These are phyloP conservation scores for Triplophysa rosa DNA, from an alignment of 2,113 vertebrate species.

Conservation along the genomic window DNA sequence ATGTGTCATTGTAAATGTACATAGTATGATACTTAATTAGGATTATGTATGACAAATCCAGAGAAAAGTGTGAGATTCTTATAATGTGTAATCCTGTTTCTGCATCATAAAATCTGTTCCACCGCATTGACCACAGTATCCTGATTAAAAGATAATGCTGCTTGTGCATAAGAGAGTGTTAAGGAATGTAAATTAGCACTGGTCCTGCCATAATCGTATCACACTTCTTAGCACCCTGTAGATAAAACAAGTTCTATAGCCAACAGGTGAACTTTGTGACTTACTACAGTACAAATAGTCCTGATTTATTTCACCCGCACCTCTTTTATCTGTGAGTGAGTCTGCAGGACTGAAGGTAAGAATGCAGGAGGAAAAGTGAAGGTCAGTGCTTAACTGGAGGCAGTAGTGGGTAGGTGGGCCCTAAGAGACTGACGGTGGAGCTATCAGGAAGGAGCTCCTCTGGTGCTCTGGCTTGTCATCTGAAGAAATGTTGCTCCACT, in stretches of 20 bases:
- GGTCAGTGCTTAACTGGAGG: conserved; percentile 26
- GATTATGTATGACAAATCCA: background rate
- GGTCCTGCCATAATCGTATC: background rate
- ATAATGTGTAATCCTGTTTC: background rate
- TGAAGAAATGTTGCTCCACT: conserved; percentile 43
- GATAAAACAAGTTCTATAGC: conserved; percentile 8
- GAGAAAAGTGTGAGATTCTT: background rate
- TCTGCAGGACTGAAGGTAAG: conserved; percentile 23
- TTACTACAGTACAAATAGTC: background rate
- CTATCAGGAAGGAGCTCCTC: conserved; percentile 25
- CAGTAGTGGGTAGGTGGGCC: background rate
- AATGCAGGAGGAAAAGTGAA: conserved; percentile 19
- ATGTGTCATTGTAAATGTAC: too few species aligned
- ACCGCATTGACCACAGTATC: background rate
- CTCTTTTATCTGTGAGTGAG: conserved; percentile 16
- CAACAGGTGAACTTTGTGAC: background rate
- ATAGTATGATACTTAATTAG: too few species aligned
- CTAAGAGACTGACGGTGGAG: conserved; percentile 30
- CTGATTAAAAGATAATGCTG: conserved; percentile 16
- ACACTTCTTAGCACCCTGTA: background rate
- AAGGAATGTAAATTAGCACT: background rate
- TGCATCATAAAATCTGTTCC: background rate
- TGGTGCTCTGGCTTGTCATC: conserved; percentile 49
- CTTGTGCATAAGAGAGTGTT: background rate
- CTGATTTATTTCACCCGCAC: background rate